Conservation (phyloP, 1,140 invertebrate species). For the Lasaia peninsularis region DNA sequence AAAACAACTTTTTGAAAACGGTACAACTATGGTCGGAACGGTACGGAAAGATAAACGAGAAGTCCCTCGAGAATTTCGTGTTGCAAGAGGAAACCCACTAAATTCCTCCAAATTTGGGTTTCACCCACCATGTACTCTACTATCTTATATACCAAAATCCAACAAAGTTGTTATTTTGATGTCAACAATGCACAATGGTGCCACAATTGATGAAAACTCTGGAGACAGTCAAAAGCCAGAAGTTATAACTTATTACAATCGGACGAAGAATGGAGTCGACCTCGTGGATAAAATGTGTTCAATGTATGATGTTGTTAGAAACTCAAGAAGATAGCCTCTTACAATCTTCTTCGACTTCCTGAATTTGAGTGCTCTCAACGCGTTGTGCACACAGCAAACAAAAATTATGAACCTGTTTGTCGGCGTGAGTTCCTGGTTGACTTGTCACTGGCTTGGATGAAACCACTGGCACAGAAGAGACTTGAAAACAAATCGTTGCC, state of each 20-base stretch:
- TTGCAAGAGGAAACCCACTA: slow-evolving; percentile 17
- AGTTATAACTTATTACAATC: slow-evolving; percentile 18
- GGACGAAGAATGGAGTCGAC: neutral
- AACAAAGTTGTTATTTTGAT: neutral
- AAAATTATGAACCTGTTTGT: too few relatives aligned
- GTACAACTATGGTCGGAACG: slow-evolving; percentile 13
- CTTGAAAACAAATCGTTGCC: slow-evolving; percentile 17
- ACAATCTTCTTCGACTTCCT: slow-evolving; percentile 12
- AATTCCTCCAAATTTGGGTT: slow-evolving; percentile 18
- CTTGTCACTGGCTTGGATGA: slow-evolving; percentile 21
- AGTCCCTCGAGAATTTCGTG: slow-evolving; percentile 21
- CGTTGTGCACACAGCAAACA: too few relatives aligned
- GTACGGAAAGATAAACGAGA: slow-evolving; percentile 18
- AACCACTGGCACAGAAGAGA: slow-evolving; percentile 15
- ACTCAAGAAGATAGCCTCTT: neutral
- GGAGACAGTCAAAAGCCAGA: slow-evolving; percentile 1
- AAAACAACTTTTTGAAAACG: slow-evolving; percentile 11
- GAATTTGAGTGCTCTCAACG: slow-evolving; percentile 19
- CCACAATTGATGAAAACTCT: neutral
- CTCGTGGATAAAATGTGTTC: neutral
- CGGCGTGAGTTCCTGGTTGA: slow-evolving; percentile 14
- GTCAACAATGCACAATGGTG: slow-evolving; percentile 2
- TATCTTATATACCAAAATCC: neutral
- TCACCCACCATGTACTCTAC: neutral
- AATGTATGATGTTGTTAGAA: neutral